A percentile compares a stretch with the other conserved stretches of the same genome.
These are phyloP conservation scores for Perithous albicinctus DNA, from an alignment of 2,888 invertebrate species.

Conservation along the genomic window DNA sequence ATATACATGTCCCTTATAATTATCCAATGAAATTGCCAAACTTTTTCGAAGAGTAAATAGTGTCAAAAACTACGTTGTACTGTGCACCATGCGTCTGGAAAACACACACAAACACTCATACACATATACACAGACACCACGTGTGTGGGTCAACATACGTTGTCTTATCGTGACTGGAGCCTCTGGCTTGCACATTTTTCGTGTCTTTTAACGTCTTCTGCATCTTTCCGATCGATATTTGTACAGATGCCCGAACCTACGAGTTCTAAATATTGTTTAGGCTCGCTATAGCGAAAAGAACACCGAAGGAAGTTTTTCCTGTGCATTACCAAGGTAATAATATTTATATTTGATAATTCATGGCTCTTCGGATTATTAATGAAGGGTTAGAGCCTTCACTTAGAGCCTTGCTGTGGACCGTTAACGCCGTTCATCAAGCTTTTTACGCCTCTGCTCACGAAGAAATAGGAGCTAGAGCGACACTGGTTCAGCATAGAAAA, in stretches of 20 bases:
- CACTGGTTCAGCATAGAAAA: constrained; percentile 26
- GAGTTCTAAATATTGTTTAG: constrained; percentile 18
- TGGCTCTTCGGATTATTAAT: constrained; percentile 30
- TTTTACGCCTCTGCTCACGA: constrained; percentile 42
- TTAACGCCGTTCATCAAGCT: constrained; percentile 68
- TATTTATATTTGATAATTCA: background rate
- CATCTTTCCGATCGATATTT: constrained; percentile 48
- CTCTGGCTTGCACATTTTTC: constrained; percentile 45
- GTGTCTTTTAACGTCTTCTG: constrained; percentile 24
- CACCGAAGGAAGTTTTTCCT: background rate
- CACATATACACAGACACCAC: background rate
- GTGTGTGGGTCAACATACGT: no score
- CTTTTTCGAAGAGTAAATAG: background rate
- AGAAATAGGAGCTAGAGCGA: background rate
- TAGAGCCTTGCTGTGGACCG: constrained; percentile 55
- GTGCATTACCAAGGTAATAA: background rate
- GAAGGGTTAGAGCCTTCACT: constrained; percentile 56
- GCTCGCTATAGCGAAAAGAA: constrained; percentile 7
- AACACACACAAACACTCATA: background rate
- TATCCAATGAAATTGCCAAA: background rate
- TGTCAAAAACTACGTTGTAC: background rate
- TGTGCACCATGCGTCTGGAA: background rate
- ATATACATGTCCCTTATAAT: no score
- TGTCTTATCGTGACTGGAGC: constrained; percentile 23
- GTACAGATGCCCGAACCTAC: constrained; percentile 47